These are phyloP conservation scores for Apis cerana DNA, from an alignment of 1,140 invertebrate species.

Conservation along the genomic window DNA sequence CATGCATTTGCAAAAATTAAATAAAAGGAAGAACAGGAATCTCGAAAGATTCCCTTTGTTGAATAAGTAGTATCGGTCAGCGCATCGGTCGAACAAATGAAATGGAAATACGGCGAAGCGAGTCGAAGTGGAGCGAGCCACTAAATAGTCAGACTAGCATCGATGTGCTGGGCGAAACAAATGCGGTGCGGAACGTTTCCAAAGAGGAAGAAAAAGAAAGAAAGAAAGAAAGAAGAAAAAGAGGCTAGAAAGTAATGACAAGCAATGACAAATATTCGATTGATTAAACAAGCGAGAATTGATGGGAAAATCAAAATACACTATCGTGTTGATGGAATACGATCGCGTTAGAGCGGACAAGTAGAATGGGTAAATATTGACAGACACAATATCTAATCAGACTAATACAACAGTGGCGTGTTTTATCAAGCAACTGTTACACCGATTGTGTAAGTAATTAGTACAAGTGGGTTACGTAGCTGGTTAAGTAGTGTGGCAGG, in stretches of 20 bases:
- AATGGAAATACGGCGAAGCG: not conserved
- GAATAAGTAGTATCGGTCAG: not conserved
- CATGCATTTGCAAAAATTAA: too few relatives aligned
- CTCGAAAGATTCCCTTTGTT: too few relatives aligned
- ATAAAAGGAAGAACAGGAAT: too few relatives aligned
- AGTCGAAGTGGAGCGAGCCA: not conserved
- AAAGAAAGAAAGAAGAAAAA: too few relatives aligned
- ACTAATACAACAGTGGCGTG: not conserved
- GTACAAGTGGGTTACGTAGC: slow-evolving; percentile 3
- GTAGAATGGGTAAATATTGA: not conserved
- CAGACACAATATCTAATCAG: not conserved
- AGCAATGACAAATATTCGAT: too few relatives aligned
- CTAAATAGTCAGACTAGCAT: not conserved
- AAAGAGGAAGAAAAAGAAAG: too few relatives aligned
- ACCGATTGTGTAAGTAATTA: slow-evolving; percentile 16
- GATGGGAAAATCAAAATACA: not conserved
- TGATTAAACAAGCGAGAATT: too few relatives aligned
- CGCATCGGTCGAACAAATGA: not conserved
- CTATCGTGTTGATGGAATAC: too few relatives aligned
- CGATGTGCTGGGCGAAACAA: too few relatives aligned
- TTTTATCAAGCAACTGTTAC: slow-evolving; percentile 6
- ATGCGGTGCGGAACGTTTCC: too few relatives aligned
- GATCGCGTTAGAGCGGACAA: not conserved
- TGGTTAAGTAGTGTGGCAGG: slow-evolving; percentile 3
- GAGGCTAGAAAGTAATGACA: too few relatives aligned